Percentiles rank a stretch among this genome's conserved stretches.
phyloP scores from a whole-genome alignment of 2,113 vertebrate species.

The Sphyrna mokarran region DNA sequence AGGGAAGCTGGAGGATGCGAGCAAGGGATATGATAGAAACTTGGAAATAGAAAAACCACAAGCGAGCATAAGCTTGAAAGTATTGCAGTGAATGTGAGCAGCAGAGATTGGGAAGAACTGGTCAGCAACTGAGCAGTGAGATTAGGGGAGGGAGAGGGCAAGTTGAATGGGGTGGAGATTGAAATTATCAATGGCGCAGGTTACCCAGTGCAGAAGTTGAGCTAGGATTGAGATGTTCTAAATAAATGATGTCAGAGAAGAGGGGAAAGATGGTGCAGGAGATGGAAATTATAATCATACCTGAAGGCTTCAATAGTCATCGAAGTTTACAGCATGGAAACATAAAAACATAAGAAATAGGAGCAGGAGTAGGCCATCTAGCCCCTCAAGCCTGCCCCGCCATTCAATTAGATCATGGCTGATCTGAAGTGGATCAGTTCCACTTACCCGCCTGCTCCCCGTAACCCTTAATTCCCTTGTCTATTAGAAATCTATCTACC shows the following conservation, averaged over 20 bases:
- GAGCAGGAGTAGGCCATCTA: too few relatives aligned
- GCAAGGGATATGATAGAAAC: neutral
- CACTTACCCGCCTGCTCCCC: too few relatives aligned
- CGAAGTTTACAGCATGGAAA: too few relatives aligned
- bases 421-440: too few relatives aligned
- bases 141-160: neutral
- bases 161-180: neutral
- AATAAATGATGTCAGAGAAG: neutral
- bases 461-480: too few relatives aligned
- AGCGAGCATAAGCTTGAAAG: neutral
- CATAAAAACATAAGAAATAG: too few relatives aligned
- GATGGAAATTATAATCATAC: neutral
- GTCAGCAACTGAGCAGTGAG: neutral
- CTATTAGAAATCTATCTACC: too few relatives aligned
- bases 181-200: neutral
- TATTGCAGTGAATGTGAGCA: neutral
- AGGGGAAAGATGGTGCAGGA: neutral
- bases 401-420: too few relatives aligned
- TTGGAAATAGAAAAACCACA: neutral
- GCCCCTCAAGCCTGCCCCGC: too few relatives aligned
- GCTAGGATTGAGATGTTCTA: neutral
- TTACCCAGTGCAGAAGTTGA: neutral
- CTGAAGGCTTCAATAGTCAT: too few relatives aligned
- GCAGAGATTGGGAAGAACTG: neutral
- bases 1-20: too few relatives aligned